These are phyloP conservation scores for Eulemur coronatus DNA, from an alignment of 2,797 vertebrate genomes.

Conservation along the genomic window DNA sequence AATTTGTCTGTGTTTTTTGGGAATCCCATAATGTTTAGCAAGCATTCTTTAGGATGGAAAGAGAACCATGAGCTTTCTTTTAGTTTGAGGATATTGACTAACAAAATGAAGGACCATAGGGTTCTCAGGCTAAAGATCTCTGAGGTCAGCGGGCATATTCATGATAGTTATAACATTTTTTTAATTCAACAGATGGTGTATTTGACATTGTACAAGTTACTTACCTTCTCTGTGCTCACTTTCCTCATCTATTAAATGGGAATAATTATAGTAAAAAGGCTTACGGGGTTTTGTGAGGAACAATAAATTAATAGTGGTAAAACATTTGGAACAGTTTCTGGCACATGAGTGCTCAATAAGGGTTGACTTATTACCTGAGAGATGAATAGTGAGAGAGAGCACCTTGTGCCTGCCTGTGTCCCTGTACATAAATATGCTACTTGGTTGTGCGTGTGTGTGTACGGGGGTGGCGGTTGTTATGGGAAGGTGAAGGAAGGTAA, in stretches of 20 bases:
- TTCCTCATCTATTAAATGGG: not conserved
- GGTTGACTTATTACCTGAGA: not conserved
- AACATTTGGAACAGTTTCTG: not conserved
- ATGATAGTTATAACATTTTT: not conserved
- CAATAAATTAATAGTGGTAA: not conserved
- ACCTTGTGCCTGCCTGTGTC: not conserved
- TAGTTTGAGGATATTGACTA: not conserved
- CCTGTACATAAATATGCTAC: not conserved
- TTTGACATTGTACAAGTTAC: not conserved
- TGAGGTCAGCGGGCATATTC: not conserved
- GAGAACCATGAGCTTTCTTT: not conserved
- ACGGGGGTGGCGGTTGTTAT: not conserved
- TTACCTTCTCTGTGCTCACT: not conserved
- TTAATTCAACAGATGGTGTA: not conserved
- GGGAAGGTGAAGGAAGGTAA: not conserved
- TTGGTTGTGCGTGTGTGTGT: not conserved
- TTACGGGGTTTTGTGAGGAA: not conserved
- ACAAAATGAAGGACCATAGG: not conserved
- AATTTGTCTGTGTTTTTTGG: not conserved
- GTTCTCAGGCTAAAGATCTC: not conserved
- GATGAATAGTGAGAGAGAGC: not conserved
- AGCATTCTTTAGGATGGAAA: not conserved
- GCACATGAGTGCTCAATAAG: not conserved
- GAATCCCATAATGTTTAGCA: not conserved
- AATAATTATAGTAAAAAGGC: not conserved